Evolutionary conservation across 2,797 vertebrate species (phyloP).

Genomic region (Cuniculus paca): DNA sequence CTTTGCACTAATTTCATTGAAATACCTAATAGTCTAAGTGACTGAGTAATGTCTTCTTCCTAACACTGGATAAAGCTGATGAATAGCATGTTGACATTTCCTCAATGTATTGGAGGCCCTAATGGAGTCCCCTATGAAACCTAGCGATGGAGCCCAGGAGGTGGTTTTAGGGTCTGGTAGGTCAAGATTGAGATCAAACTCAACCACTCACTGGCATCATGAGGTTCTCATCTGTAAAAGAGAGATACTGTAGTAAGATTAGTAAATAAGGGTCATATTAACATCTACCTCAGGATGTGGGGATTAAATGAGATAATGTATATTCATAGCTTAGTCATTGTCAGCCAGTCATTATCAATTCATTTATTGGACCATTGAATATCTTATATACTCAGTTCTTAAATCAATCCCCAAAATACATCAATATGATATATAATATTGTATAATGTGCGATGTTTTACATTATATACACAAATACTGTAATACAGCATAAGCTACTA

Average conservation of each 20-base stretch:
- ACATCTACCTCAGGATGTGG: neutral
- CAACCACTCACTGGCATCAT: neutral
- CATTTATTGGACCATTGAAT: neutral
- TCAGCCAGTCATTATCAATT: neutral
- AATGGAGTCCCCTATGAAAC: neutral
- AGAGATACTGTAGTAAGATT: neutral
- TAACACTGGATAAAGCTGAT: neutral
- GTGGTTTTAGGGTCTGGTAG: neutral
- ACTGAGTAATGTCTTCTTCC: neutral
- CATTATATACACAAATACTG: neutral
- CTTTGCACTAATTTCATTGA: neutral
- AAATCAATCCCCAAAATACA: neutral
- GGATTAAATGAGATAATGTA: neutral
- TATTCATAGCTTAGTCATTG: neutral
- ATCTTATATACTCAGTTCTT: neutral
- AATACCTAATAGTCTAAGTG: neutral
- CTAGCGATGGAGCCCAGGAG: neutral
- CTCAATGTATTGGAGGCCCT: neutral
- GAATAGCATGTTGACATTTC: neutral
- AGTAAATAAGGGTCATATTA: neutral
- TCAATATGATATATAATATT: neutral
- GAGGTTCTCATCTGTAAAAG: neutral
- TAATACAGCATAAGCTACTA: neutral
- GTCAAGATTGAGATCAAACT: neutral
- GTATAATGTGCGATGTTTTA: neutral